Percentiles rank a stretch among this genome's conserved stretches.
Evolutionary conservation across 92 coral and sea anemone genomes (phyloP).

Genomic region (Pocillopora meandrina): DNA sequence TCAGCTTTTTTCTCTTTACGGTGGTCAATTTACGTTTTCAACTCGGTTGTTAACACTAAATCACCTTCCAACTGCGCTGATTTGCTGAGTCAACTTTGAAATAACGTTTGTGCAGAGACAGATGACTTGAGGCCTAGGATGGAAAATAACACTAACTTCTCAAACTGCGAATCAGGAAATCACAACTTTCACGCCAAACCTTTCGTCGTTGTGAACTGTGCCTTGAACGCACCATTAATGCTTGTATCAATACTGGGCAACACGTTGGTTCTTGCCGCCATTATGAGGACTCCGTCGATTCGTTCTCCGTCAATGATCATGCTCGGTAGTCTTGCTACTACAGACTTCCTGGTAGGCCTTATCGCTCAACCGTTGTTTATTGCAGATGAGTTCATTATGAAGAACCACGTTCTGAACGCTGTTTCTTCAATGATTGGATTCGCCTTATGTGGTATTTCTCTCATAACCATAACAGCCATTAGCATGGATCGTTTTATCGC

Average conservation of each 20-base stretch:
- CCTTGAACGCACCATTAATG: slow-evolving; percentile 13
- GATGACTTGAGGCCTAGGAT: background rate
- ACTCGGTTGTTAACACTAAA: no score
- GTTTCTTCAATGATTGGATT: background rate
- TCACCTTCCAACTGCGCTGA: no score
- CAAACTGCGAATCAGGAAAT: background rate
- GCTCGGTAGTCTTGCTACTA: slow-evolving; percentile 9
- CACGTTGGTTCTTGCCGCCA: slow-evolving; percentile 2
- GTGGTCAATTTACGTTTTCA: no score
- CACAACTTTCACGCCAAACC: background rate
- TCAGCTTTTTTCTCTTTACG: no score
- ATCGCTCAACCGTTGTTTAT: slow-evolving; percentile 1
- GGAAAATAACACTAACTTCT: background rate
- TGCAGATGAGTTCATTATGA: background rate
- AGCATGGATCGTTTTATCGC: slow-evolving; percentile 16
- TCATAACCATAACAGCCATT: background rate
- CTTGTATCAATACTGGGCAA: slow-evolving; percentile 9
- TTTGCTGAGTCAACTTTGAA: no score
- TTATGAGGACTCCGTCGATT: slow-evolving; percentile 3
- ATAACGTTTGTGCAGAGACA: no score
- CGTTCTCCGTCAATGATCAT: slow-evolving; percentile 9
- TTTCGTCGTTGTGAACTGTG: slow-evolving; percentile 2
- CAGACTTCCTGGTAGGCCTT: slow-evolving; percentile 16
- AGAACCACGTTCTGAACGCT: background rate
- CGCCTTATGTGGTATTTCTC: slow-evolving; percentile 1